Percentiles rank a stretch among this genome's conserved stretches.
phyloP scores from a whole-genome alignment of 2,797 vertebrate genomes.

The Melopsittacus undulatus region DNA sequence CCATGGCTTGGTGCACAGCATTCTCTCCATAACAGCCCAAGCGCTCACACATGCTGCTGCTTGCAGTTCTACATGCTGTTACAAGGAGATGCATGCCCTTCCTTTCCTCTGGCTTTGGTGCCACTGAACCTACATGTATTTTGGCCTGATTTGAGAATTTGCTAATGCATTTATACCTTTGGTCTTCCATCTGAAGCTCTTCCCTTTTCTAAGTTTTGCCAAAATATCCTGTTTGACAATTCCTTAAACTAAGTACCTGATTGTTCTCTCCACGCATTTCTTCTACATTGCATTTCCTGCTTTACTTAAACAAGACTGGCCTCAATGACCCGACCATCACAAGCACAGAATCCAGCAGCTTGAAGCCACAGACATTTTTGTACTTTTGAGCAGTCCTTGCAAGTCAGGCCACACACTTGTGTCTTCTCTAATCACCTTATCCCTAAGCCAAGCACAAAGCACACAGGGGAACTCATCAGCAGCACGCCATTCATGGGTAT shows the following conservation, averaged over 20 bases:
- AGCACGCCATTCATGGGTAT: neutral
- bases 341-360: neutral
- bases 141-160: neutral
- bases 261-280: neutral
- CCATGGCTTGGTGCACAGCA: rapidly evolving
- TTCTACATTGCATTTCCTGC: neutral
- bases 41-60: rapidly evolving
- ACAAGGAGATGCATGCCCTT: rapidly evolving
- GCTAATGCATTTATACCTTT: neutral
- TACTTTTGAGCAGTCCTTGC: neutral
- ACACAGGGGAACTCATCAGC: neutral
- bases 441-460: neutral
- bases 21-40: neutral
- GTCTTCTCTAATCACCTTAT: too few relatives aligned
- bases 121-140: neutral
- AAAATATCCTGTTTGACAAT: neutral
- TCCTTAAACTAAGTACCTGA: neutral
- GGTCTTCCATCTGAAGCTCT: neutral
- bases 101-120: neutral
- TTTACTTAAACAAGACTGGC: too few relatives aligned
- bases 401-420: neutral
- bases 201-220: neutral
- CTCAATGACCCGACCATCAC: neutral
- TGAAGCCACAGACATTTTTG: neutral
- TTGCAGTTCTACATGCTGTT: neutral